Base-by-base conservation (phyloP, 1,140 invertebrate species). In the Eumeta japonica region DNA sequence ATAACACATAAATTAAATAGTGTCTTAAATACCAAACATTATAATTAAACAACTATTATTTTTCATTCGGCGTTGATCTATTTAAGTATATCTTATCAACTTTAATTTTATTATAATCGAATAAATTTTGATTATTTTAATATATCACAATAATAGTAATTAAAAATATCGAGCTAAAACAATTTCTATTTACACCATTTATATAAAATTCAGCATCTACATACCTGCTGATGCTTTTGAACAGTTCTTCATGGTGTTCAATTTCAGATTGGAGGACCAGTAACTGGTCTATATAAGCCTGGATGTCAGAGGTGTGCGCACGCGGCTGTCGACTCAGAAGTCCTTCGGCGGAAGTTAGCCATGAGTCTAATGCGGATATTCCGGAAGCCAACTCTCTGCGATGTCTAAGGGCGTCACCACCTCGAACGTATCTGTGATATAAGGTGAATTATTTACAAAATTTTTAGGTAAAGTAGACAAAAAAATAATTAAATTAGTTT, bases 231-330 rank as follows among this genome's bases (percentile, higher is more conserved):
- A 91, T 85, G 31, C 80, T 84, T 63, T 95, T 94, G 62, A 95
- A 96, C 1, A 94, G 62, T 41, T 90, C 87, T 62, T 97, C 93
- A 43, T 93, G 87, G 29, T 85, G 82, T 58, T 93, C 89, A 1
- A 94, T 83, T 75, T 95, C 88, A 14, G 75, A 77, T 58, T 89
- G 86, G 19, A 93, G 75, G 50, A 81, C 77, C 62, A 92, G 81
- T n/a, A 96, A 62, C 47, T 88, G 81, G 37, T 90, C 83, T 14
- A 88, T 83, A 50, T 93, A 90, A 19, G 82, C 78, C 58, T 88
- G 87, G 16, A 95, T 88, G 47, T 84, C 83, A 9, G 83, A 80
- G 1, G 88, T 88, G 17, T 83, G 85, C 31, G 87, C 88, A 2
- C 87, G 59, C 14, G 88, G 82, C 28, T 84, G 81, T 0, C 81